phyloP scores from a whole-genome alignment of 2,888 invertebrate genomes.

The Frankliniella fusca region DNA sequence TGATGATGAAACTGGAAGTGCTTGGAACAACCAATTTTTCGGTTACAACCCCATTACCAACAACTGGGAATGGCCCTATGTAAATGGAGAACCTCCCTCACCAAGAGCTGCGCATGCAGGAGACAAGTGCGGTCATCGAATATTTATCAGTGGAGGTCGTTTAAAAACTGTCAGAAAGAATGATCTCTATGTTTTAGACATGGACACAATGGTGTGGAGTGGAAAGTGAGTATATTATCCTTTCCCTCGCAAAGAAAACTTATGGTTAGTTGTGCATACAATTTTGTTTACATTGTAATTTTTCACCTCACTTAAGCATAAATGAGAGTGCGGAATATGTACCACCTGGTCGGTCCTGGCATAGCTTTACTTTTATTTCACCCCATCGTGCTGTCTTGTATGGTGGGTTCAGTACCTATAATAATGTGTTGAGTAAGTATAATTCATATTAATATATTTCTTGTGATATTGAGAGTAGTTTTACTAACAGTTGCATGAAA shows the following conservation, averaged over 20 bases:
- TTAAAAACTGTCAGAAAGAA: slow-evolving; percentile 45
- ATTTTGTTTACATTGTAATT: background rate
- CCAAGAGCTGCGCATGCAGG: slow-evolving; percentile 50
- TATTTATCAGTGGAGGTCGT: slow-evolving; percentile 50
- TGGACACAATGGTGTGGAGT: slow-evolving; percentile 47
- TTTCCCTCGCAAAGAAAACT: background rate
- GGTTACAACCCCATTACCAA: slow-evolving; percentile 41
- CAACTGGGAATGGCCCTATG: slow-evolving; percentile 42
- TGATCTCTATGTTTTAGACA: slow-evolving; percentile 48
- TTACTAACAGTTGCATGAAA: background rate
- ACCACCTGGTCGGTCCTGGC: slow-evolving; percentile 42
- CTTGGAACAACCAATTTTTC: slow-evolving; percentile 46
- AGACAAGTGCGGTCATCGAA: slow-evolving; percentile 41
- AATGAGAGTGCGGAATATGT: slow-evolving; percentile 10
- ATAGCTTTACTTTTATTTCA: slow-evolving; percentile 41
- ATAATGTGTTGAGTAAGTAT: slow-evolving; percentile 40
- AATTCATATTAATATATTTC: background rate
- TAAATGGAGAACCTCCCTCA: slow-evolving; percentile 45
- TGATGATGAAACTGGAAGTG: slow-evolving; percentile 38
- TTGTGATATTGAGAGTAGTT: background rate
- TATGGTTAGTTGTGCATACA: background rate
- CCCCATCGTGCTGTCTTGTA: slow-evolving; percentile 40
- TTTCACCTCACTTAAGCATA: background rate
- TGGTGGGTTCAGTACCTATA: slow-evolving; percentile 41
- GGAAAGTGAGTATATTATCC: slow-evolving; percentile 43